A percentile compares a stretch with the other conserved stretches of the same genome.
Conservation (phyloP, 2,888 invertebrate species). For the Eristalis arbustorum region DNA sequence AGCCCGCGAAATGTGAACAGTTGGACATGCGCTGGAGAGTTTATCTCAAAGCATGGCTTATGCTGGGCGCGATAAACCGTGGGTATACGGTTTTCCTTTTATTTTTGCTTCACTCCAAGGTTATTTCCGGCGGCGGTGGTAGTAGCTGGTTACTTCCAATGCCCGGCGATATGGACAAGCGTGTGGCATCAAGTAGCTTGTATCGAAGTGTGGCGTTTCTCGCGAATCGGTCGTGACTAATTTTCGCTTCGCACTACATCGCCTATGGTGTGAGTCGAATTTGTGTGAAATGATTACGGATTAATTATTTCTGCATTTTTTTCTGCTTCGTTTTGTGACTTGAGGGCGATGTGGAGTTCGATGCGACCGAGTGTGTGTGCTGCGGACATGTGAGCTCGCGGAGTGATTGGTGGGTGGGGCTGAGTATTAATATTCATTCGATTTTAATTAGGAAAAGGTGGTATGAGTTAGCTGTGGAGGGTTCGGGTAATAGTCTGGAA, state of each 20-base stretch:
- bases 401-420: constrained; percentile 53
- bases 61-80: constrained; percentile 10
- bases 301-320: constrained; percentile 31
- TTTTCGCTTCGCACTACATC: constrained; percentile 35
- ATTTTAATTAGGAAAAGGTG: constrained; percentile 55
- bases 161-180: constrained; percentile 21
- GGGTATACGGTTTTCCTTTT: constrained; percentile 14
- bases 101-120: constrained; percentile 44
- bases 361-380: constrained; percentile 14
- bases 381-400: constrained; percentile 23
- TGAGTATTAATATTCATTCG: constrained; percentile 50
- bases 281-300: constrained; percentile 45
- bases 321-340: constrained; percentile 16
- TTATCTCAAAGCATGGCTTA: constrained; percentile 27
- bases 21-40: constrained; percentile 20
- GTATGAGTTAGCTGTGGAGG: constrained; percentile 21
- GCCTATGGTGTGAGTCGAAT: constrained; percentile 15
- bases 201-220: constrained; percentile 27
- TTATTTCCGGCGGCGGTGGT: constrained; percentile 57
- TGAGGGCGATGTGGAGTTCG: constrained; percentile 45
- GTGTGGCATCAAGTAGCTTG: constrained; percentile 29
- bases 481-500: constrained; percentile 38
- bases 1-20: constrained; percentile 5
- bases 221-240: constrained; percentile 63
- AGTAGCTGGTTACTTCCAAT: neutral